A percentile compares a stretch with the other conserved stretches of the same genome.
phyloP scores from a whole-genome alignment of 1,140 invertebrate genomes.

The Magallana gigas region DNA sequence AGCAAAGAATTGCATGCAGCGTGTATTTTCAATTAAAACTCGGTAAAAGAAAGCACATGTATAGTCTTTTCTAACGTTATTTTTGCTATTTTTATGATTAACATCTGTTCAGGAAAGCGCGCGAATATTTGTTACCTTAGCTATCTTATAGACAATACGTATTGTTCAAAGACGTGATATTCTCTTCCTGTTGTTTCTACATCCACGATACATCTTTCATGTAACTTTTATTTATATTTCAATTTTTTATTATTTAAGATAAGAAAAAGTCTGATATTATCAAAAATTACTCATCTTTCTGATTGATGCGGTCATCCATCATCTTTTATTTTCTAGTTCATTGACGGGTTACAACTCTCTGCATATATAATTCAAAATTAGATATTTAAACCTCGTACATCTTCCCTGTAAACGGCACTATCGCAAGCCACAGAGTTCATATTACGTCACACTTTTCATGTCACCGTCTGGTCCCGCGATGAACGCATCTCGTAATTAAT shows the following conservation, averaged over 20 bases:
- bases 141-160: too few species aligned
- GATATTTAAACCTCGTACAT: background rate
- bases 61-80: too few species aligned
- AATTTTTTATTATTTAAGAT: background rate
- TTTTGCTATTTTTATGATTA: too few species aligned
- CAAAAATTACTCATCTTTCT: background rate
- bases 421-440: background rate
- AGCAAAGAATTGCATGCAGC: too few species aligned
- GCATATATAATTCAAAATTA: background rate
- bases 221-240: background rate
- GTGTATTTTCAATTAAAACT: too few species aligned
- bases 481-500: background rate
- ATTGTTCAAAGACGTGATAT: background rate
- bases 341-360: constrained; percentile 1
- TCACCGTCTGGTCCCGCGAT: background rate
- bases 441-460: background rate
- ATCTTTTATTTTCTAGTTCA: background rate
- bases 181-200: background rate
- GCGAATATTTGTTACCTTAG: too few species aligned
- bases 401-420: background rate
- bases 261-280: background rate
- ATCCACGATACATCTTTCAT: background rate
- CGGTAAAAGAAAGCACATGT: too few species aligned
- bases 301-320: background rate
- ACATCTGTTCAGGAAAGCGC: too few species aligned